These are phyloP conservation scores for Catonia carolina DNA, from an alignment of 2,888 invertebrate species.

Conservation along the genomic window DNA sequence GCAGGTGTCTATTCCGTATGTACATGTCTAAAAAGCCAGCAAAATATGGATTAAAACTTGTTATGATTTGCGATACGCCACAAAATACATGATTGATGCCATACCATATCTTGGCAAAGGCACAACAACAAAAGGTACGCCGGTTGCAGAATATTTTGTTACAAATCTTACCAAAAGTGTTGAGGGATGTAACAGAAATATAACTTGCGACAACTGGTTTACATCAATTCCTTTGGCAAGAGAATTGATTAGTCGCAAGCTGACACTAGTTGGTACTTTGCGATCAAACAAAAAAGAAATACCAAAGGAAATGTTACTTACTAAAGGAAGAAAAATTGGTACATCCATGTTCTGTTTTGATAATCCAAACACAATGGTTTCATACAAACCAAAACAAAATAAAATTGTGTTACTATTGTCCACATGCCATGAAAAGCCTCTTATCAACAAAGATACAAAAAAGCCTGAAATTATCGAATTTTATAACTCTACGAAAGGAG, in stretches of 20 bases:
- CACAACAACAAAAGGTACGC: background rate
- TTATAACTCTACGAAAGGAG: too few species aligned
- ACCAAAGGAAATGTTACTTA: background rate
- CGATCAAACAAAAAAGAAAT: constrained; percentile 1
- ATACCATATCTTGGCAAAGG: constrained; percentile 3
- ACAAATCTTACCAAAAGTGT: background rate
- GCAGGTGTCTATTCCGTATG: constrained; percentile 32
- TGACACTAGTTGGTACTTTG: constrained; percentile 2
- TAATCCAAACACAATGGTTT: constrained; percentile 4
- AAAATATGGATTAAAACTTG: constrained; percentile 30
- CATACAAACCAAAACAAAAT: background rate
- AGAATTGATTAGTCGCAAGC: background rate
- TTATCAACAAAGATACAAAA: too few species aligned
- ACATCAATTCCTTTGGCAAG: constrained; percentile 1
- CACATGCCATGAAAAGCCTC: too few species aligned
- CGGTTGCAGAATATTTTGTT: background rate
- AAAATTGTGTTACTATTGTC: constrained; percentile 5
- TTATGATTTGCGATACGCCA: constrained; percentile 1
- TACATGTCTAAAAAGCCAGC: constrained; percentile 34
- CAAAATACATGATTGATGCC: constrained; percentile 2
- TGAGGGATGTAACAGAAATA: too few species aligned
- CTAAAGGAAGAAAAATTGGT: constrained; percentile 1
- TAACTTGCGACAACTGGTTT: too few species aligned
- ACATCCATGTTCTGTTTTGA: constrained; percentile 2
- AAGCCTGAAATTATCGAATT: too few species aligned